Evolutionary conservation across 2,888 invertebrate genomes (phyloP).

Genomic region (Phyllotreta striolata): DNA sequence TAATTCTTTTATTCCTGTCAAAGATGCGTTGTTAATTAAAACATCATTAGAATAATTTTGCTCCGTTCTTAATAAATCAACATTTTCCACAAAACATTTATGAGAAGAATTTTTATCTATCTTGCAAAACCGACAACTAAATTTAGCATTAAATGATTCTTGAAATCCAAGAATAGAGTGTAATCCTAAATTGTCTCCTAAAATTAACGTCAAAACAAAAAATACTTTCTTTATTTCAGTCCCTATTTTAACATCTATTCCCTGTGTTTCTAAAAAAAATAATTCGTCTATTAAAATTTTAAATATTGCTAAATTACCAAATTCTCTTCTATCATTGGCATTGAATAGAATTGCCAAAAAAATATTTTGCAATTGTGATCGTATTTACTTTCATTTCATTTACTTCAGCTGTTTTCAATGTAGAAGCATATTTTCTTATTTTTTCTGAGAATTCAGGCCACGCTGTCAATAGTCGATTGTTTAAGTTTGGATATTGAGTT

Average conservation of each 20-base stretch:
- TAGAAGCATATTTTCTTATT: no score
- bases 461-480: no score
- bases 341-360: slow-evolving; percentile 34
- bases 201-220: slow-evolving; percentile 29
- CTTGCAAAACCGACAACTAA: slow-evolving; percentile 31
- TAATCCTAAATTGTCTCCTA: slow-evolving; percentile 39
- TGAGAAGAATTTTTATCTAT: slow-evolving; percentile 22
- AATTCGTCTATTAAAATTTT: slow-evolving; percentile 34
- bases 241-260: slow-evolving; percentile 28
- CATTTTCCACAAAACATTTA: slow-evolving; percentile 12
- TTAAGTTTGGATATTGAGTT: no score
- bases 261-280: slow-evolving; percentile 29
- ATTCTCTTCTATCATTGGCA: slow-evolving; percentile 26
- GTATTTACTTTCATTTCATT: neutral
- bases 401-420: no score
- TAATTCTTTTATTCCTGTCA: slow-evolving; percentile 1
- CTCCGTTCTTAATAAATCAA: slow-evolving; percentile 17
- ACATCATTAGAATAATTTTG: slow-evolving; percentile 21
- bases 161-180: slow-evolving; percentile 34
- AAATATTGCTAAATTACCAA: slow-evolving; percentile 37
- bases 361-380: slow-evolving; percentile 36
- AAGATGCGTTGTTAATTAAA: no score
- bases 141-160: slow-evolving; percentile 32
- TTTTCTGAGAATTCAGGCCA: no score
- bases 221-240: slow-evolving; percentile 24